Evolutionary conservation across 1,140 invertebrate genomes (phyloP), one percentile per base, ranked within the genome.

Genomic region (Drosophila subpulchrella): DNA sequence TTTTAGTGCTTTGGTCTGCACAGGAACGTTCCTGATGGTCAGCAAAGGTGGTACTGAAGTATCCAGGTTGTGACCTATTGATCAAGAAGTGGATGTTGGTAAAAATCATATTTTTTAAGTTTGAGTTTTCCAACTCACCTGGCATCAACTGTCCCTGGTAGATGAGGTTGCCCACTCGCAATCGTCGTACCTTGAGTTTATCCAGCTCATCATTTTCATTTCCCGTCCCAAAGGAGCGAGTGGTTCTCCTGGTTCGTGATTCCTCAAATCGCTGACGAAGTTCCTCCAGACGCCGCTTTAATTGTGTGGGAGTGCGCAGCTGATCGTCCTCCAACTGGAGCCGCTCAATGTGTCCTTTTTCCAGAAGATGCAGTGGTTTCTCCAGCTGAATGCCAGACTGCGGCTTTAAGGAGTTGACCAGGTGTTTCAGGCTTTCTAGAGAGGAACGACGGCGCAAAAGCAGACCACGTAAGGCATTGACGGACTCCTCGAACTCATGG

Each of bases 91-190:
- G 7, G 0, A 27, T 3, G 7, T 3, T 15, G 7, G 0, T 34
- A 11, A 4, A 34, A 3, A 15, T 1, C 1, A 36, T 15, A 0
- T 10, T 10, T 0, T 12, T 32, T 1, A 1, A 1, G 6, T 12
- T 3, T 17, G 2, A 17, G 4, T 32, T 34, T 1, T 10, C 4
- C 2, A n/a, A 20, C 71, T 39, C 46, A 91, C 91, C 84, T 61
- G 79, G 38, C 61, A 92, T 41, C 4, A 92, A 24, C n/a, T 75
- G 51, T 3, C 74, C 84, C 10, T 75, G 30, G 50, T 89, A 91
- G 2, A 91, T 44, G 0, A 92, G 70, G 59, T 91, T 91, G 3
- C 75, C 42, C n/a, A 91, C 91, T 6, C 78, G 58, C 44, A 92
- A 17, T 0, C 54, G 75, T 0, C 57, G 41, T 7, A 61, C 75